Base-by-base conservation (phyloP, 1,140 invertebrate genomes). In the Drosophila santomea region DNA sequence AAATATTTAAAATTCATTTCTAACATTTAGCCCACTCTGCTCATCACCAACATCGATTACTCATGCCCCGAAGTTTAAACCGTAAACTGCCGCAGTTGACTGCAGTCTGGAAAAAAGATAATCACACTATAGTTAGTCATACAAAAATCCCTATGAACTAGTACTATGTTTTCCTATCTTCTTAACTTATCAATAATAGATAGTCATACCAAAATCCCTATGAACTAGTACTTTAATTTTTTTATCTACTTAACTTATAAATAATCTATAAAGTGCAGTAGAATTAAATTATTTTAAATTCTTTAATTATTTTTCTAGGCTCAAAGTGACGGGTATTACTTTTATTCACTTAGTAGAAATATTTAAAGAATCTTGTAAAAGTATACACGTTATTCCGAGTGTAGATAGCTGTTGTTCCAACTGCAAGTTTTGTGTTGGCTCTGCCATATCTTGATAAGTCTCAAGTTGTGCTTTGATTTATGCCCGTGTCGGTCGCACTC, bases 1-100 rank as follows among this genome's bases (percentile, higher is more conserved):
- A 89, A 89, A 90, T 89, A 89, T 89, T 89, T 89, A 89, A 90
- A 89, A 89, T 90, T 89, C 84, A 89, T 90, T 89, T 89, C 80
- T 80, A 89, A 80, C 76, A 81, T 86, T 86, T 81, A 72, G 78
- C 50, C 73, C 48, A 39, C 38, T 64, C 60, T 54, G 12, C 52
- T 48, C 73, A 36, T 76, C 50, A 67, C 43, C 73, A 54, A 39
- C 73, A 28, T 54, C 61, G 73, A 76, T 76, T 76, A 67, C 73
- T 76, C 74, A 77, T 50, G 56, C 74, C 73, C 71, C 28, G 15
- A 25, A 56, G 73, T 36, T 52, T 36, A 20, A 43, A 38, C 25
- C n/a, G 38, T 47, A 7, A 7, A 38, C 8, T 61, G 41, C 50
- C 55, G 47, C 67, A 45, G 41, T 59, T 44, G 41, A 11, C 28